Evolutionary conservation across 2,797 vertebrate genomes (phyloP), one percentile per base, ranked within the genome.

Genomic region (Takifugu ocellatus): DNA sequence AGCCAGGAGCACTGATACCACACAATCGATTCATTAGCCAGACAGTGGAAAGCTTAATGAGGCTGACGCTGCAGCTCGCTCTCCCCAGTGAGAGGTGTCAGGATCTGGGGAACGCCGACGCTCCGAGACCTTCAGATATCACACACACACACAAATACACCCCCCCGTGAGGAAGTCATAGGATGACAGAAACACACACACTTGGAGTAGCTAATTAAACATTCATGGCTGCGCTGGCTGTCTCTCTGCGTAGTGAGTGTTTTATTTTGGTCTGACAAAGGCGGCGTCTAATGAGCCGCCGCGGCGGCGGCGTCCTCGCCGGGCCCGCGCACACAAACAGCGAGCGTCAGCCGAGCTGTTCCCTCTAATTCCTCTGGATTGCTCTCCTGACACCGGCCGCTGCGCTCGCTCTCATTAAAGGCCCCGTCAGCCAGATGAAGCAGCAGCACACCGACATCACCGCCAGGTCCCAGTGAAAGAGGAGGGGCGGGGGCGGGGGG

Each of bases 11-110:
- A 80, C 83, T 82, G 85, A 90, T 84, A 89, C 71, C 86, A 90
- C 84, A 89, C 90, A 87, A 91, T 91, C 90, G 84, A 90, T 91
- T 89, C 86, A 90, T 91, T 89, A 91, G 83, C 74, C 74, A 84
- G 85, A 87, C 78, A 87, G 85, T 77, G 84, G 81, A 84, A 70
- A 75, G 78, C 75, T 80, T 89, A 90, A 91, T 88, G 88, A 89
- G 87, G 77, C 78, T 63, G 79, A 82, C 68, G 76, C 86, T 69
- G 70, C 77, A 63, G 78, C 78, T 72, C 72, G 29, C 72, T 64
- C 68, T 81, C 81, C 78, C 81, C 74, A 77, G 65, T 59, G 79
- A 76, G 75, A 83, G 77, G 85, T 81, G 83, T 78, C 77, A 78
- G 78, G 83, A 81, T 65, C 70, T 47, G 59, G 75, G 82, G 72